phyloP scores from a whole-genome alignment of 2,113 vertebrate species.

The Anser cygnoides region DNA sequence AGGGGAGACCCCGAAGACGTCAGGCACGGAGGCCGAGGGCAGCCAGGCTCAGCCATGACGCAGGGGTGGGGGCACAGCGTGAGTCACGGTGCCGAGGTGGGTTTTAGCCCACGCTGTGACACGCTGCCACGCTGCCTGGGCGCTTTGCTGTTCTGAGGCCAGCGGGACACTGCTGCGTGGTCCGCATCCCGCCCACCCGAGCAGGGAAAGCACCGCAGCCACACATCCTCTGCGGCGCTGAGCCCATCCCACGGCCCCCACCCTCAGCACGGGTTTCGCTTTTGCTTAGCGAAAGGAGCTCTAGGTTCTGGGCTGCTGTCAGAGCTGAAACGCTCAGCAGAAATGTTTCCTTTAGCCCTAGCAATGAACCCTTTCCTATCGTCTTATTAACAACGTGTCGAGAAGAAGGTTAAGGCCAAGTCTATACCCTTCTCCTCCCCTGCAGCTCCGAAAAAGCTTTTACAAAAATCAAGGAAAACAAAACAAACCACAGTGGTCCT shows the following conservation, averaged over 20 bases:
- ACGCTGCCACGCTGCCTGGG: no score
- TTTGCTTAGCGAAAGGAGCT: neutral
- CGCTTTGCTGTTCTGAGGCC: neutral
- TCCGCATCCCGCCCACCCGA: accelerated
- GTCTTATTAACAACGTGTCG: neutral
- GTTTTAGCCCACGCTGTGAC: neutral
- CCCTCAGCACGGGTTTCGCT: neutral
- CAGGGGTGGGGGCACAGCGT: accelerated
- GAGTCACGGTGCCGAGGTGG: neutral
- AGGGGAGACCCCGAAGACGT: neutral
- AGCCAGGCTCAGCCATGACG: neutral
- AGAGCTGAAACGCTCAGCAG: accelerated
- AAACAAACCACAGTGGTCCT: neutral
- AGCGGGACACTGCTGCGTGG: accelerated
- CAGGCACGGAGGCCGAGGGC: neutral
- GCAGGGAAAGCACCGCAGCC: neutral
- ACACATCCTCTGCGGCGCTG: accelerated
- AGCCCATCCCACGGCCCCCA: neutral
- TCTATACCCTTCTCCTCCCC: neutral
- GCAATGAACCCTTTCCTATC: neutral
- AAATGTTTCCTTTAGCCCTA: neutral
- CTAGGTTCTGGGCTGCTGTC: neutral
- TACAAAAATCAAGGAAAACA: neutral
- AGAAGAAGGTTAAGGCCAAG: neutral
- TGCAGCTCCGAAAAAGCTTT: neutral